Conservation (phyloP, 2,797 vertebrate genomes). For the Pelobates cultripes region DNA sequence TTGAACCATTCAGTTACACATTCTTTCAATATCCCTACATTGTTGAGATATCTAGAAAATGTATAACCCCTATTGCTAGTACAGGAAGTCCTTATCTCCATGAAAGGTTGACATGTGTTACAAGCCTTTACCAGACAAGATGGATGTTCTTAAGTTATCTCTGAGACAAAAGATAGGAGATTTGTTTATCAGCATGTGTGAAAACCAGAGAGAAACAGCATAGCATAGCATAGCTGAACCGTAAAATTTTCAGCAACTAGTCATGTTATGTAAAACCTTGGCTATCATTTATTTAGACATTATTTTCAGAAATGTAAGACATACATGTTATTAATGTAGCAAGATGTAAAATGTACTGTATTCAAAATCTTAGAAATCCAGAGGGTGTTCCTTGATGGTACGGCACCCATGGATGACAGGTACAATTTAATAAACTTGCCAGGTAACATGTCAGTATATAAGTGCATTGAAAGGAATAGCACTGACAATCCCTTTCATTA, state of each 20-base stretch:
- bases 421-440: too few species aligned
- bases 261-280: not conserved
- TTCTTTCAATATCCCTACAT: not conserved
- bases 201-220: not conserved
- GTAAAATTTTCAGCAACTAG: not conserved
- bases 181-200: not conserved
- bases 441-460: too few species aligned
- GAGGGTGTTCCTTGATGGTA: too few species aligned
- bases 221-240: not conserved
- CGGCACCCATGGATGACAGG: too few species aligned
- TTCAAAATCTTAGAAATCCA: too few species aligned
- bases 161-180: not conserved
- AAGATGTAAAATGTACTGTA: too few species aligned
- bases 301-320: not conserved
- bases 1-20: not conserved
- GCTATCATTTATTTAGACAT: not conserved
- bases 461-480: too few species aligned
- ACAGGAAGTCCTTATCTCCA: conserved; percentile 19
- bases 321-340: too few species aligned
- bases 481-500: too few species aligned
- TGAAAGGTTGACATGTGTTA: conserved; percentile 26
- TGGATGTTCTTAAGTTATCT: conserved; percentile 13
- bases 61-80: not conserved
- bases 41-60: conserved; percentile 11
- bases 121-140: conserved; percentile 22